These are phyloP conservation scores for Andrena dorsata DNA, from an alignment of 2,888 invertebrate genomes.

Conservation along the genomic window DNA sequence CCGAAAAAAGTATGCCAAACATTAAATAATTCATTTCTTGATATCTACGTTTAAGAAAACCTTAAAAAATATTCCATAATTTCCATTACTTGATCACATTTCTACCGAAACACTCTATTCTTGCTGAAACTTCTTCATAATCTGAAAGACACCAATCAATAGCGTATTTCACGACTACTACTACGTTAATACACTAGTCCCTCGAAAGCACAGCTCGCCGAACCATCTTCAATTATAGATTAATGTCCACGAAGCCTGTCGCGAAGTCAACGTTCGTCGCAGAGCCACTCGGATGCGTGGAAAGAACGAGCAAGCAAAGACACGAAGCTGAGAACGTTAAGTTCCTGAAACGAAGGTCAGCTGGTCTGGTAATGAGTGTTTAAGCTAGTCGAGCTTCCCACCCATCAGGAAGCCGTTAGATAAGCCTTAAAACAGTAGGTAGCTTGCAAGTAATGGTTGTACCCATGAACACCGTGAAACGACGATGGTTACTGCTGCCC, in stretches of 20 bases:
- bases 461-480: slow-evolving; percentile 62
- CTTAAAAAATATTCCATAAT: too few relatives aligned
- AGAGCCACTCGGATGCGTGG: background rate
- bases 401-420: slow-evolving; percentile 66
- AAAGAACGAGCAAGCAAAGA: slow-evolving; percentile 11
- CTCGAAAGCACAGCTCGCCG: too few relatives aligned
- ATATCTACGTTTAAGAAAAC: too few relatives aligned
- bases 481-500: slow-evolving; percentile 67
- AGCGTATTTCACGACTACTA: too few relatives aligned
- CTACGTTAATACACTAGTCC: too few relatives aligned
- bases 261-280: background rate
- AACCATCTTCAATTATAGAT: background rate
- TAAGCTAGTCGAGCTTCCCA: slow-evolving; percentile 57
- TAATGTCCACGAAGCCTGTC: background rate
- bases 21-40: too few relatives aligned
- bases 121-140: too few relatives aligned
- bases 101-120: too few relatives aligned
- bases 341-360: slow-evolving; percentile 35
- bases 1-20: too few relatives aligned
- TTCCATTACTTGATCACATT: too few relatives aligned
- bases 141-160: too few relatives aligned
- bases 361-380: slow-evolving; percentile 55
- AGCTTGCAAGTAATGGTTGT: slow-evolving; percentile 73
- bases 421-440: slow-evolving; percentile 67
- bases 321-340: slow-evolving; percentile 8